phyloP scores from a whole-genome alignment of 2,113 vertebrate genomes.

The Ictidomys tridecemlineatus region DNA sequence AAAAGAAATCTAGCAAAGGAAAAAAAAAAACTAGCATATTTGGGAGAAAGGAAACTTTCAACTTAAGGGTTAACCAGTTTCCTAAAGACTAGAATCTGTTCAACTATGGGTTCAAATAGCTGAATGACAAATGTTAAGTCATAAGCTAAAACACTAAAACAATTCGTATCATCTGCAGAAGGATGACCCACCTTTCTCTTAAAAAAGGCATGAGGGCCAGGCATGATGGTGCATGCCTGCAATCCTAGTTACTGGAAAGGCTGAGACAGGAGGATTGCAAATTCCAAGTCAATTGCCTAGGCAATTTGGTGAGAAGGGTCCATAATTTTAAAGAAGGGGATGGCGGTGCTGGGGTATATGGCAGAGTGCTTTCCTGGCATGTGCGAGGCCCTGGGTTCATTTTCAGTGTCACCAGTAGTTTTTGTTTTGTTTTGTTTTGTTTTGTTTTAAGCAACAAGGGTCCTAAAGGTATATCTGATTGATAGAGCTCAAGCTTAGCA shows the following conservation, averaged over 20 bases:
- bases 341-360: not conserved
- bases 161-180: not conserved
- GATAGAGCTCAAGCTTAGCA: not conserved
- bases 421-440: too few relatives aligned
- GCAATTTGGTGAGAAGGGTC: not conserved
- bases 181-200: not conserved
- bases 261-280: not conserved
- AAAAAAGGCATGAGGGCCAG: not conserved
- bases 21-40: constrained; percentile 52
- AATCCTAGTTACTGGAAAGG: not conserved
- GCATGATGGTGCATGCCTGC: not conserved
- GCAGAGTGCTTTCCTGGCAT: not conserved
- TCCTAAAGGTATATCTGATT: not conserved
- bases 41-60: constrained; percentile 49
- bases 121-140: constrained; percentile 15
- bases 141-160: constrained; percentile 31
- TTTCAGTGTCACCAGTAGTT: too few relatives aligned
- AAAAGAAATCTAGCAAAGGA: not conserved
- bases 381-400: not conserved
- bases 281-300: not conserved
- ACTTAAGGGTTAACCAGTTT: constrained; percentile 6
- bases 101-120: constrained; percentile 11
- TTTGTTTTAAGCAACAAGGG: too few relatives aligned
- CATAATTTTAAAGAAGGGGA: not conserved
- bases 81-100: constrained; percentile 1